phyloP scores from a whole-genome alignment of 2,113 vertebrate species.

The Strix aluco region DNA sequence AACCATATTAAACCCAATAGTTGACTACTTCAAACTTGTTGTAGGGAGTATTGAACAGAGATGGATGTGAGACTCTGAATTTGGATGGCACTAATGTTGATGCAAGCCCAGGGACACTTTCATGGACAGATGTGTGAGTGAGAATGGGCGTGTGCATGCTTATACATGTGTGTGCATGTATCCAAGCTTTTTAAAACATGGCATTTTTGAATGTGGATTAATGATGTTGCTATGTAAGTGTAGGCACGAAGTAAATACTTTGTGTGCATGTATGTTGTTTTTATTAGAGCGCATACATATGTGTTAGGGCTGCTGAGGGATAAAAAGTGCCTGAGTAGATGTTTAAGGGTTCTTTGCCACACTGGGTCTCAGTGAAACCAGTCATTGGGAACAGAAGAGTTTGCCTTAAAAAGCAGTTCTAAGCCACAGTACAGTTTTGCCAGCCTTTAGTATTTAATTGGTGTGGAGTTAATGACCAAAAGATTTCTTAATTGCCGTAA shows the following conservation, averaged over 20 bases:
- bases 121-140: accelerated
- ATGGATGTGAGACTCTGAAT: neutral
- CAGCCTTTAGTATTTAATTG: conserved; percentile 48
- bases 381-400: neutral
- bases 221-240: neutral
- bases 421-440: neutral
- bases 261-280: neutral
- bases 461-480: conserved; percentile 64
- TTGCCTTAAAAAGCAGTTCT: neutral
- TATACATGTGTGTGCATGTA: neutral
- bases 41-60: neutral
- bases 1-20: neutral
- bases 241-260: neutral
- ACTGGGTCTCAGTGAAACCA: neutral
- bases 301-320: neutral
- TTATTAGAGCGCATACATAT: neutral
- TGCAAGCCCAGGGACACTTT: neutral
- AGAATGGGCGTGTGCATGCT: neutral
- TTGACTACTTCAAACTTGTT: neutral
- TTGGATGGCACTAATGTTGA: neutral
- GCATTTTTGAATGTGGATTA: neutral
- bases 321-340: neutral
- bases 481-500: conserved; percentile 65
- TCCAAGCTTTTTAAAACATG: neutral
- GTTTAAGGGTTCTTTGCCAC: neutral